Conservation (phyloP, 1,140 invertebrate species). For the Diabrotica undecimpunctata region DNA sequence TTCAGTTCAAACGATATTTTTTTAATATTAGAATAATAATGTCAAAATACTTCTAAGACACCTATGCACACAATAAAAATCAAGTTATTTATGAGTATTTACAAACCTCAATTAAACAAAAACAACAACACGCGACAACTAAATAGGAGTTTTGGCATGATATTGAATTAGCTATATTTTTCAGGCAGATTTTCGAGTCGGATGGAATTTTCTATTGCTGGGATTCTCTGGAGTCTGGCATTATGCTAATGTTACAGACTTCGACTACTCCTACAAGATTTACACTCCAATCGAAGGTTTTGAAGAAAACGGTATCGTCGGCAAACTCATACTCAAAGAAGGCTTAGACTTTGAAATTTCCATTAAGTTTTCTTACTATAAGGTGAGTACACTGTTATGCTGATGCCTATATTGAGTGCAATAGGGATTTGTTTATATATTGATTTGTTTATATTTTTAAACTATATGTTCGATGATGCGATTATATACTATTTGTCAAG, state of each 20-base stretch:
- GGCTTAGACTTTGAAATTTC: constrained; percentile 67
- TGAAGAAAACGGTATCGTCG: constrained; percentile 68
- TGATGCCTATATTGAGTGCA: constrained; percentile 15
- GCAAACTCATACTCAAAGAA: constrained; percentile 61
- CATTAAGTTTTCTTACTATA: constrained; percentile 61
- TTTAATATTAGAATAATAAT: no score
- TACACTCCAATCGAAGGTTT: constrained; percentile 71
- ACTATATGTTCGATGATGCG: constrained; percentile 23
- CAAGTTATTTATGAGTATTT: no score
- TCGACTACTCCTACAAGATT: constrained; percentile 72
- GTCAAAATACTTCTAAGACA: no score
- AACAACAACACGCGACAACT: no score
- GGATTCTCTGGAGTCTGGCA: constrained; percentile 75
- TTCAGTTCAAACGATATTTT: no score
- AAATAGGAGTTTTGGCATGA: no score
- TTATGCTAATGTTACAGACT: constrained; percentile 63
- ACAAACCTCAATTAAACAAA: no score
- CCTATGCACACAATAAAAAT: no score
- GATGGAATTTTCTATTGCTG: constrained; percentile 68
- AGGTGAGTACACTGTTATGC: constrained; percentile 48
- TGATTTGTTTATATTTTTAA: constrained; percentile 24
- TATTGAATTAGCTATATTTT: constrained; percentile 21
- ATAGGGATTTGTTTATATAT: constrained; percentile 32
- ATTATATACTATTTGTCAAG: neutral
- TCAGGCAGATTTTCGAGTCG: constrained; percentile 66